These are phyloP conservation scores for Rattus rattus DNA, from an alignment of 2,113 vertebrate genomes.

Conservation along the genomic window DNA sequence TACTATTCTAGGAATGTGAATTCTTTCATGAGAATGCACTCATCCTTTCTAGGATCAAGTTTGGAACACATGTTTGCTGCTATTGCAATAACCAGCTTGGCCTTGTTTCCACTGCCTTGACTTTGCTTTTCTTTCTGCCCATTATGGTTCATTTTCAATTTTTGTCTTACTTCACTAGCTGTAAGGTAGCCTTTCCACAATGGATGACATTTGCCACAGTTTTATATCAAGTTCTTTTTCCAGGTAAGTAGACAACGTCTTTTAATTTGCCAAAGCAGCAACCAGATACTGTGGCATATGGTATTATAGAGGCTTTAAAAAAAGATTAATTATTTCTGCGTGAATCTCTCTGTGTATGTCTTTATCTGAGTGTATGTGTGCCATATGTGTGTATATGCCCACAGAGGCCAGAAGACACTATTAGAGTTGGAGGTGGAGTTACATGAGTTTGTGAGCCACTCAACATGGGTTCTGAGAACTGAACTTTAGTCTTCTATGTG, in stretches of 20 bases:
- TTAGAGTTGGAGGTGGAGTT: neutral
- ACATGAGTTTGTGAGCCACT: neutral
- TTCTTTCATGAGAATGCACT: neutral
- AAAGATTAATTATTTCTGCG: neutral
- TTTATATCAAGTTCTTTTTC: neutral
- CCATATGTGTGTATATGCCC: neutral
- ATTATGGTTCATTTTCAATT: neutral
- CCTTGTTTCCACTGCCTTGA: neutral
- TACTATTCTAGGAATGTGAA: neutral
- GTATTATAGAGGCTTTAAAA: neutral
- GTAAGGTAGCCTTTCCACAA: neutral
- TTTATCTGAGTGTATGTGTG: neutral
- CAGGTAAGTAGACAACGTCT: neutral
- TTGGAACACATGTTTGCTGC: neutral
- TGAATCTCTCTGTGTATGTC: neutral
- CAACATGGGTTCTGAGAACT: neutral
- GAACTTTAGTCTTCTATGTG: neutral
- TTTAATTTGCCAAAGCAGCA: slow-evolving; percentile 8
- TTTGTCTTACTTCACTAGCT: neutral
- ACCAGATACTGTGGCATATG: neutral
- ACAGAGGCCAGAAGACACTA: neutral
- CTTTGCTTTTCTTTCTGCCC: neutral
- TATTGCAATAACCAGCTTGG: neutral
- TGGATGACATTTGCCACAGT: neutral
- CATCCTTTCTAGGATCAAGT: neutral